These are phyloP conservation scores for Coelinius sp. DNA, from an alignment of 2,888 invertebrate genomes.

Conservation along the genomic window DNA sequence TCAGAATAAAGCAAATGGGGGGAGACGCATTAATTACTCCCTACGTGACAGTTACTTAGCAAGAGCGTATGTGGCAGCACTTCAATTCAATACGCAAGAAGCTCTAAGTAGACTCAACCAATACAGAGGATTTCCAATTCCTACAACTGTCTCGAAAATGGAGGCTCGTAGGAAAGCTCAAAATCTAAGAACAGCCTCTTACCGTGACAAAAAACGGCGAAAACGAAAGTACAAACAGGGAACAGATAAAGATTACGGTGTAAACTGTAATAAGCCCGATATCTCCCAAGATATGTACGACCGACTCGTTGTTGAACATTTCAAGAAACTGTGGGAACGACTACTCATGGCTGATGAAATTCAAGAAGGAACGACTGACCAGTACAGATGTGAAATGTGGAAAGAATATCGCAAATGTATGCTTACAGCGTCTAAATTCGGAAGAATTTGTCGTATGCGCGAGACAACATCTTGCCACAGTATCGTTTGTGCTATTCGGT, in stretches of 20 bases:
- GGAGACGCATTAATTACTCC: conserved; percentile 53
- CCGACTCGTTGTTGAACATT: conserved; percentile 19
- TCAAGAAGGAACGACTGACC: conserved; percentile 39
- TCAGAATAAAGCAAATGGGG: conserved; percentile 40
- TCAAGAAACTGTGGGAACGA: not conserved
- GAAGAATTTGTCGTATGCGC: conserved; percentile 32
- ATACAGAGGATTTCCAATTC: not conserved
- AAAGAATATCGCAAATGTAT: conserved; percentile 32
- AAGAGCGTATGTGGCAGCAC: conserved; percentile 56
- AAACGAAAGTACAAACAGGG: not conserved
- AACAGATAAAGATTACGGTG: conserved; percentile 44
- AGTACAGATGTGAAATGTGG: conserved; percentile 40
- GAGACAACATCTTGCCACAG: conserved; percentile 31
- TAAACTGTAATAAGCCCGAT: conserved; percentile 41
- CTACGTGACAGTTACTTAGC: conserved; percentile 56
- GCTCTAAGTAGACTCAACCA: conserved; percentile 21
- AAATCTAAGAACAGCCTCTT: not conserved
- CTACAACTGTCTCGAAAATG: conserved; percentile 16
- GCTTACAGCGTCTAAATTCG: conserved; percentile 48
- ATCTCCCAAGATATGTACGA: conserved; percentile 26
- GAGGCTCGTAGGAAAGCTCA: conserved; percentile 7
- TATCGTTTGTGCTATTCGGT: conserved; percentile 39
- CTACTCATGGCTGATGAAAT: conserved; percentile 35
- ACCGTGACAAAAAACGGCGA: not conserved
- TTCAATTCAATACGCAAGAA: conserved; percentile 57